Percentiles rank a stretch among this genome's conserved stretches.
Evolutionary conservation across 2,888 invertebrate species (phyloP).

Genomic region (Antheraea assamensis): DNA sequence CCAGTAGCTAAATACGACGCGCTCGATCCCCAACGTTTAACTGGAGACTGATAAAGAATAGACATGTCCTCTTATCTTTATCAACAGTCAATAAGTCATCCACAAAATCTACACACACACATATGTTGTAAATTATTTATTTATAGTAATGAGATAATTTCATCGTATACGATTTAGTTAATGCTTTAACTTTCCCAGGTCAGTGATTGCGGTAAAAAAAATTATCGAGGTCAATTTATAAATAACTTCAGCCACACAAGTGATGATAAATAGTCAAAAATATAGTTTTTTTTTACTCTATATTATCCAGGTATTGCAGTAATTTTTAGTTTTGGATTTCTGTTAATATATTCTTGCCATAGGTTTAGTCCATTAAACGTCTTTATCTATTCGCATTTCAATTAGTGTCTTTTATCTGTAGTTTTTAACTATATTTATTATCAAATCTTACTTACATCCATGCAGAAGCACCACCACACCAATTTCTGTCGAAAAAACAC

Average conservation of each 20-base stretch:
- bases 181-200: conserved; percentile 8
- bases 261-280: neutral
- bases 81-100: conserved; percentile 53
- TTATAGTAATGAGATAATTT: conserved; percentile 9
- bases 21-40: conserved; percentile 48
- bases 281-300: neutral
- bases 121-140: neutral
- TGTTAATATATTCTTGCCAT: neutral
- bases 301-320: neutral
- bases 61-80: conserved; percentile 53
- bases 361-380: neutral
- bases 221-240: neutral
- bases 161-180: neutral
- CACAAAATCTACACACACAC: conserved; percentile 17
- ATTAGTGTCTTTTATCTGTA: too few species aligned
- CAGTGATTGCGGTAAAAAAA: neutral
- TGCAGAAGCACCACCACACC: neutral
- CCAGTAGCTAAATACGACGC: conserved; percentile 37
- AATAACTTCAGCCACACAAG: neutral
- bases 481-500: neutral
- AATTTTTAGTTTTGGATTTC: neutral
- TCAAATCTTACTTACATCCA: neutral
- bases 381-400: neutral
- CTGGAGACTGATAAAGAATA: conserved; percentile 48
- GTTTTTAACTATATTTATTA: too few species aligned